A percentile compares a stretch with the other conserved stretches of the same genome.
Evolutionary conservation across 1,140 invertebrate genomes (phyloP).

Genomic region (Lepidotrigona ventralis): DNA sequence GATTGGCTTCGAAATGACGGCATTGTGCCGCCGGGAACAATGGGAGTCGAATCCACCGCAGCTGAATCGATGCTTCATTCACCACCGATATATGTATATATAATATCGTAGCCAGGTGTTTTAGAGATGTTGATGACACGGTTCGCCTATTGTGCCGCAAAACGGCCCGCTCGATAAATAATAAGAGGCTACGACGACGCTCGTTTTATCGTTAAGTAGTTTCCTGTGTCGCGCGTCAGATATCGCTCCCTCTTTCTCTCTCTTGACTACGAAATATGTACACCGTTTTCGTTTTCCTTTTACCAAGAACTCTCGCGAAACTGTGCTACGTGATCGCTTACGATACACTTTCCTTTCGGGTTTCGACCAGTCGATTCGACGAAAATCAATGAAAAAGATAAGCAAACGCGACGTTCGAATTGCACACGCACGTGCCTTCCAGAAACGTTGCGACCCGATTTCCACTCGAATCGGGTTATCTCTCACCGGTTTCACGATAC

Average conservation of each 20-base stretch:
- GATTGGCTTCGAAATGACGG: constrained; percentile 39
- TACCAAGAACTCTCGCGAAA: background rate
- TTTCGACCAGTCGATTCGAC: background rate
- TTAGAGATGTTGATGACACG: constrained; percentile 3
- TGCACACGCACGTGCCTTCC: no score
- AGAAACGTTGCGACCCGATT: no score
- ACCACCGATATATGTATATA: constrained; percentile 23
- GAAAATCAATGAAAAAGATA: background rate
- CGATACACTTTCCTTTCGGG: background rate
- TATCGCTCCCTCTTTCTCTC: background rate
- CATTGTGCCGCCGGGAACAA: constrained; percentile 35
- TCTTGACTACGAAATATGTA: background rate
- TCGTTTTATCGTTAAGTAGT: constrained; percentile 47
- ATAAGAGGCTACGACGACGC: background rate
- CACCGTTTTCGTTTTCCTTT: no score
- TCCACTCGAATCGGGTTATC: no score
- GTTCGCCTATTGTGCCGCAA: constrained; percentile 9
- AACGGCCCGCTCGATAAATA: background rate
- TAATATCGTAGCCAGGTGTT: background rate
- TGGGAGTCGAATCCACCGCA: constrained; percentile 4
- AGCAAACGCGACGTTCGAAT: background rate
- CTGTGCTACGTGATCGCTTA: background rate
- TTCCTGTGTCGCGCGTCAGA: constrained; percentile 24
- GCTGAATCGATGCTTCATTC: background rate
- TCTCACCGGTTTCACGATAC: background rate